Evolutionary conservation across 1,140 invertebrate genomes (phyloP).

Genomic region (Hycleus cichorii): DNA sequence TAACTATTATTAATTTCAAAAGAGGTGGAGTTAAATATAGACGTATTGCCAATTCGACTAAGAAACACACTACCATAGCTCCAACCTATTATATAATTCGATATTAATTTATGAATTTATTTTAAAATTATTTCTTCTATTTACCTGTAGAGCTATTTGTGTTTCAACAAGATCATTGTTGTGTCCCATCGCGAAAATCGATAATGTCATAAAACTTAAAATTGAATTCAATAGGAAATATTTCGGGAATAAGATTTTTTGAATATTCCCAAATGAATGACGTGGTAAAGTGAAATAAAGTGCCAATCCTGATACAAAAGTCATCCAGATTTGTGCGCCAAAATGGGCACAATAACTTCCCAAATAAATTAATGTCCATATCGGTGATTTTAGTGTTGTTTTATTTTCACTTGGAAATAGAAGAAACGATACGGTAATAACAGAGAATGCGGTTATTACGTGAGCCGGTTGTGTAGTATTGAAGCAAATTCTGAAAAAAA

Average conservation of each 20-base stretch:
- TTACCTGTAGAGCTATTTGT: slow-evolving; percentile 33
- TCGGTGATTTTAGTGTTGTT: slow-evolving; percentile 37
- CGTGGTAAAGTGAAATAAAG: slow-evolving; percentile 74
- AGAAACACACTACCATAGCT: slow-evolving; percentile 58
- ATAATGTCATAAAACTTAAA: slow-evolving; percentile 63
- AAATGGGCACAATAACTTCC: slow-evolving; percentile 67
- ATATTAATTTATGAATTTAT: slow-evolving; percentile 3
- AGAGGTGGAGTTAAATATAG: slow-evolving; percentile 61
- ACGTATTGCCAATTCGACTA: slow-evolving; percentile 59
- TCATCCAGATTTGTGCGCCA: slow-evolving; percentile 84
- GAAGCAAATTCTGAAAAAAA: slow-evolving; percentile 56
- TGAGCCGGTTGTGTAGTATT: slow-evolving; percentile 68
- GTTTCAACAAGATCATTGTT: slow-evolving; percentile 21
- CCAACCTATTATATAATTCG: slow-evolving; percentile 49
- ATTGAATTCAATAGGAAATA: slow-evolving; percentile 72
- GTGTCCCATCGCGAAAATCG: slow-evolving; percentile 38
- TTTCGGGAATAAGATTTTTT: slow-evolving; percentile 75
- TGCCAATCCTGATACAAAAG: slow-evolving; percentile 74
- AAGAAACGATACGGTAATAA: slow-evolving; percentile 54
- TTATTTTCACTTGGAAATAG: slow-evolving; percentile 46
- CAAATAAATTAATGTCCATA: slow-evolving; percentile 58
- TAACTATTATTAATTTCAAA: slow-evolving; percentile 56
- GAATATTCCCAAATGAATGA: slow-evolving; percentile 74
- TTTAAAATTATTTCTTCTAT: background rate
- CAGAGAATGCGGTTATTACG: slow-evolving; percentile 55